Conservation (phyloP, 2,888 invertebrate genomes). For the Miltochrista miniata region DNA sequence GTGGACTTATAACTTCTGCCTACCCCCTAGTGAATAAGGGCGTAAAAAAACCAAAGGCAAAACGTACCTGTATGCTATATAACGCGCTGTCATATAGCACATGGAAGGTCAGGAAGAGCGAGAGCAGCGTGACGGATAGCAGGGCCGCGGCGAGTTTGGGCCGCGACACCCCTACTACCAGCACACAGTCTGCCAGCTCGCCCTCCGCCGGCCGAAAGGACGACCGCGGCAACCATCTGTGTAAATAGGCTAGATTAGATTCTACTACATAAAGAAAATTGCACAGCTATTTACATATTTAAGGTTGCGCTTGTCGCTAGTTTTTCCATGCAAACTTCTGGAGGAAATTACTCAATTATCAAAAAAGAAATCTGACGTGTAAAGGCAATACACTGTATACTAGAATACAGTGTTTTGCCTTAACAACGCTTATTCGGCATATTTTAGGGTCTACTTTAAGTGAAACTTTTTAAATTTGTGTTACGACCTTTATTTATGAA, state of each 20-base stretch:
- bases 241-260: conserved; percentile 27
- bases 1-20: no score
- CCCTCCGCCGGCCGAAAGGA: conserved; percentile 93
- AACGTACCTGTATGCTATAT: conserved; percentile 87
- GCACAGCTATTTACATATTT: background rate
- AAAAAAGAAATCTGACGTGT: no score
- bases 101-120: conserved; percentile 93
- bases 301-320: no score
- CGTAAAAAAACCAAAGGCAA: background rate
- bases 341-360: no score
- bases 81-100: conserved; percentile 93
- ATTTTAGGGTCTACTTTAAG: no score
- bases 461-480: no score
- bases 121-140: conserved; percentile 90
- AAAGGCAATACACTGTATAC: no score
- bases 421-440: no score
- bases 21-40: no score
- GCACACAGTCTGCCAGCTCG: conserved; percentile 92
- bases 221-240: conserved; percentile 93
- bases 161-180: conserved; percentile 92
- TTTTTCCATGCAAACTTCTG: no score
- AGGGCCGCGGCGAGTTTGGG: conserved; percentile 92
- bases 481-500: no score
- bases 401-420: no score
- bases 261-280: background rate